Base-by-base conservation (phyloP, 2,797 vertebrate species). In the Rhinichthys osculus region DNA sequence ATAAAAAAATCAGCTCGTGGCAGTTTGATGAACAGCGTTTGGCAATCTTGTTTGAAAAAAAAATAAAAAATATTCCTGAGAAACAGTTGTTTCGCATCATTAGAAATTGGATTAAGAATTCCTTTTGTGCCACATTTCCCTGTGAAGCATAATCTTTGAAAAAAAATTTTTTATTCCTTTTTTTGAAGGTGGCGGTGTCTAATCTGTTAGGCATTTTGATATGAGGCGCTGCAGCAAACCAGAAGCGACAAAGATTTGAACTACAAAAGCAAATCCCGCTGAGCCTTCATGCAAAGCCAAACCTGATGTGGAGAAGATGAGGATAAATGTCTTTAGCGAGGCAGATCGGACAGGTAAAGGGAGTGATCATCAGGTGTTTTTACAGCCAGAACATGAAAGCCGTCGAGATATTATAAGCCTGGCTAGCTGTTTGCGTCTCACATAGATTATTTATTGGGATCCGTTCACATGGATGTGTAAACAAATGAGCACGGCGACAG, bases 11-110 rank as follows among this genome's bases (percentile, higher is more conserved):
- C 71, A 66, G 42, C 81, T 78, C 50, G 62, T 87, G 82, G 72
- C 76, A 81, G 74, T 82, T 82, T 88, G 69, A 79, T 82, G 80
- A 80, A 86, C 82, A 59, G 88, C 86, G 78, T 79, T 80, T 76
- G 78, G 90, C 87, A 72, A 87, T 35, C 44, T 47, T 54, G 85
- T 90, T 90, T 85, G 38, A 86, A 89, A 77, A 85, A 57, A 9
- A 7, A 23, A 57, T 1, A 21, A 8, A 21, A 21, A 3, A 87
- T 90, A 47, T 54, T 62, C 83, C 44, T 27, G 40, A 71, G 76
- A 50, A 89, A 82, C 38, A 27, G 74, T 62, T 76, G 54, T 62
- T 81, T 81, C 27, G 10, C 79, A 77, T 85, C 78, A 66, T 85
- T 82, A 82, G 66, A 72, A 78, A 44, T 11, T 73, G 44, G 78